Evolutionary conservation across 2,113 vertebrate species (phyloP), one percentile per base, ranked within the genome.

Genomic region (Poicephalus gulielmi): DNA sequence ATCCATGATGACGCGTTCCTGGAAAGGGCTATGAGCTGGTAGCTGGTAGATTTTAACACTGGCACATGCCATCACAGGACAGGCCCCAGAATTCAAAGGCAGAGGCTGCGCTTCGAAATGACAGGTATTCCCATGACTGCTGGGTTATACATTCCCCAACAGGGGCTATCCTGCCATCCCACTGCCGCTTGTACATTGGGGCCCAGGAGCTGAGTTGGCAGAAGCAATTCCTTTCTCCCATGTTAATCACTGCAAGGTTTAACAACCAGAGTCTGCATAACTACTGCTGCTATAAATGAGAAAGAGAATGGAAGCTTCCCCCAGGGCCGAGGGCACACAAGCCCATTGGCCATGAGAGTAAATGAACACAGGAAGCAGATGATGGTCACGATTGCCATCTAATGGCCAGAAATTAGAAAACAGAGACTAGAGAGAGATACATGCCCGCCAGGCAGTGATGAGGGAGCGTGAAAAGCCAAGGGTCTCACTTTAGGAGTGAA

Each of bases 281-380:
- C 24, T 25, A 3, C 11, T 59, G 37, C 59, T 87, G 19, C 64
- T 63, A 5, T 7, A 31, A 81, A 41, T 2, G 44, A 67, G 52
- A 69, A 63, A 41, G 47, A 53, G 28, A 75, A 14, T 15, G 22
- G 77, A 52, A 64, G 3, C 23, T 41, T 71, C 44, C 43, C 13
- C 27, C 11, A 7, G 11, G 35, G 39, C 9, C 0, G 0, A 13
- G 37, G 13, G 23, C 35, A 23, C n/a, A 24, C 8, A 3, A 24
- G 49, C 39, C 2, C 1, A 33, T 11, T 66, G 68, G n/a, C 27
- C 18, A 1, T 4, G 27, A n/a, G 19, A 20, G 33, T 28, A 74
- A 14, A 22, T 0, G 31, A 35, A 33, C 0, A 2, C 0, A 4
- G 43, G 24, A 87, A 27, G 64, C 13, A 64, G 49, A 39, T 14